Base-by-base conservation (phyloP, 2,797 vertebrate genomes). In the Pterois miles region DNA sequence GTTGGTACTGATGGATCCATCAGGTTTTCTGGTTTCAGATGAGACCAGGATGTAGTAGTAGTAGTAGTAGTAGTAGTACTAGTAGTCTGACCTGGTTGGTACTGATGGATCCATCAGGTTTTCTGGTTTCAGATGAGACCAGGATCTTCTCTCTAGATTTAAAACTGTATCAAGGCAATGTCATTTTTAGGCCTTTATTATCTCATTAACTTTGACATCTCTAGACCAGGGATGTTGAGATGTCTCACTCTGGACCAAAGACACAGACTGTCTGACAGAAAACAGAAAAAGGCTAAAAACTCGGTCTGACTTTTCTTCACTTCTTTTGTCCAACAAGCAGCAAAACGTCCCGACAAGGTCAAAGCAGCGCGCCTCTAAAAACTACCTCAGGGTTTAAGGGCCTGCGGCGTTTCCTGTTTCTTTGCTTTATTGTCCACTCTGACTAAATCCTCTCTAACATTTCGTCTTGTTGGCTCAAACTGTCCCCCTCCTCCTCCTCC, bases 401-500 rank as follows among this genome's bases (percentile, higher is more conserved):
- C n/a, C 66, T 0, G 65, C 33, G 1, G 69, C 5, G 18, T 75
- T 64, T 75, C 74, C 65, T 70, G 77, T 81, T 77, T 72, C 85
- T 78, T 71, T 2, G 10, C 33, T 76, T 85, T 83, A 84, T 75
- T 65, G 70, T 85, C 75, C 50, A 18, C 18, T 75, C 56, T 0
- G 1, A 73, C 72, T 82, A 83, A 89, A 89, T 75, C 66, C 62
- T 64, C 78, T 65, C 25, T 57, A 80, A 58, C 83, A 65, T 68
- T 74, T 78, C 4, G 34, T 58, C 25, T 46, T 2, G 34, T 71
- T n/a, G 13, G 27, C 40, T 73, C 68, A 40, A 57, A 57, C 13
- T 65, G 56, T 25, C 63, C 38, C 5, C 2, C 53, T 10, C 36
- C 34, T 7, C 23, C 43, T 2, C 25, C 57, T 23, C 58, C 27